phyloP scores from a whole-genome alignment of 2,113 vertebrate species.

The Okapia johnstoni region DNA sequence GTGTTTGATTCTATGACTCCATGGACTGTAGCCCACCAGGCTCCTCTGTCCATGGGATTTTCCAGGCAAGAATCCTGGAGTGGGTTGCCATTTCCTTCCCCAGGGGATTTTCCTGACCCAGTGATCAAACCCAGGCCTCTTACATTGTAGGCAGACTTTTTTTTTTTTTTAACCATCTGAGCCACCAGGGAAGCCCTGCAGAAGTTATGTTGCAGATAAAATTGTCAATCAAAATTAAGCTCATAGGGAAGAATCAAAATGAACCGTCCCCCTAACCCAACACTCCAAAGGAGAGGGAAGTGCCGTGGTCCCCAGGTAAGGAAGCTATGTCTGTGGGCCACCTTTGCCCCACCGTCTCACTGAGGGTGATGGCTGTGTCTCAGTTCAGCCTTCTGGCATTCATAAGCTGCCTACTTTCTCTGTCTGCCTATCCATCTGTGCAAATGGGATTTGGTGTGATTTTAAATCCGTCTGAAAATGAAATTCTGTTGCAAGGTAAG shows the following conservation, averaged over 20 bases:
- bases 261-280: neutral
- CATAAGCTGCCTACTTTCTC: neutral
- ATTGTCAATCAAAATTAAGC: neutral
- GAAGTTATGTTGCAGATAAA: fast-evolving
- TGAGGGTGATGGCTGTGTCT: neutral
- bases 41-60: neutral
- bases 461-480: slow-evolving; percentile 72
- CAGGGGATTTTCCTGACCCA: neutral
- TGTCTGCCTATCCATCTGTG: slow-evolving; percentile 67
- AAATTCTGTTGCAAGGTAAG: slow-evolving; percentile 75
- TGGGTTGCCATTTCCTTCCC: neutral
- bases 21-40: neutral
- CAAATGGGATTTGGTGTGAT: slow-evolving; percentile 68
- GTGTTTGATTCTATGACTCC: neutral
- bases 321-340: neutral
- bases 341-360: neutral
- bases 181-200: neutral
- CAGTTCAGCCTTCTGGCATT: slow-evolving; percentile 31
- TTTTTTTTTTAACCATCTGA: neutral
- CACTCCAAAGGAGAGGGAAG: fast-evolving
- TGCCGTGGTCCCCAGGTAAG: neutral
- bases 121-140: neutral
- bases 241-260: neutral
- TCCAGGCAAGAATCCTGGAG: neutral
- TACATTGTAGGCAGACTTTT: neutral